Conservation (phyloP, 2,888 invertebrate genomes). For the Eristalis pertinax region DNA sequence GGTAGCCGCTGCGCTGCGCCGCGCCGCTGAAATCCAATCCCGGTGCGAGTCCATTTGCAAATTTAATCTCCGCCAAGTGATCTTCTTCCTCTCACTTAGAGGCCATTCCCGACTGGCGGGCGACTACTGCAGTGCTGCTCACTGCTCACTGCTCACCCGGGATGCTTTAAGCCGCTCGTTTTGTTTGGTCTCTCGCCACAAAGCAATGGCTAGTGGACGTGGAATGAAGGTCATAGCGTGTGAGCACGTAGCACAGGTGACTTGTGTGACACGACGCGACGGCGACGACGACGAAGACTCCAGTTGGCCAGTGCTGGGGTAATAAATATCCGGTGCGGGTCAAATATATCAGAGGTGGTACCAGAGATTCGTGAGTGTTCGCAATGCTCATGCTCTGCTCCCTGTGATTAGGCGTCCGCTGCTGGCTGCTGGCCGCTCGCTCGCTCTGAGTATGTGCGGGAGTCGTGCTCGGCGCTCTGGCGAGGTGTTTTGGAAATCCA, state of each 20-base stretch:
- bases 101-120: conserved; percentile 21
- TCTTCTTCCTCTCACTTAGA: conserved; percentile 64
- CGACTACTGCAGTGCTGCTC: conserved; percentile 6
- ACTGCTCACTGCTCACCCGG: conserved; percentile 18
- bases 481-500: conserved; percentile 60
- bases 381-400: conserved; percentile 58
- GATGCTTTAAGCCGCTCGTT: conserved; percentile 22
- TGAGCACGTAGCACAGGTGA: conserved; percentile 69
- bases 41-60: conserved; percentile 67
- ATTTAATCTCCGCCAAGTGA: conserved; percentile 68
- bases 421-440: background rate
- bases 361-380: conserved; percentile 67
- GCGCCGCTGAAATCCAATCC: conserved; percentile 58
- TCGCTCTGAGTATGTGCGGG: conserved; percentile 64
- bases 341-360: conserved; percentile 71
- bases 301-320: conserved; percentile 64
- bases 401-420: conserved; percentile 56
- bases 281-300: conserved; percentile 58
- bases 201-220: conserved; percentile 6
- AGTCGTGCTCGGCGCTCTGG: conserved; percentile 58
- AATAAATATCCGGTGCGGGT: conserved; percentile 71
- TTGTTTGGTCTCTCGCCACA: background rate
- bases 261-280: conserved; percentile 70
- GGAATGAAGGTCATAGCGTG: conserved; percentile 72
- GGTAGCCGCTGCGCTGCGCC: conserved; percentile 23